Evolutionary conservation across 2,888 invertebrate genomes (phyloP), one percentile per base, ranked within the genome.

Genomic region (Idaea dimidiata): DNA sequence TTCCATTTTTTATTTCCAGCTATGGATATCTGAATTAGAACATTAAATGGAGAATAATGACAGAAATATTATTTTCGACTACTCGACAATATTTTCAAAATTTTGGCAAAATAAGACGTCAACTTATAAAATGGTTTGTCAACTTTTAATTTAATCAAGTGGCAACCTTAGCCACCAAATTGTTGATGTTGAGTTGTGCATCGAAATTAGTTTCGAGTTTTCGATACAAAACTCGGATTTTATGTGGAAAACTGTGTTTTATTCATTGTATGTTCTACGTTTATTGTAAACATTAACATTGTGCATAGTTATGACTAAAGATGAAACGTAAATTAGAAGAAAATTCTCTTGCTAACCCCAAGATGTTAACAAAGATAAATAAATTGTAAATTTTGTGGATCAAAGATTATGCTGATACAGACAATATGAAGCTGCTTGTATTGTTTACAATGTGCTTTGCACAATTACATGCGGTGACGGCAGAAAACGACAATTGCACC

Each of bases 391-490:
- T 61, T 69, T 63, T 69, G 61, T 62, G 69, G 77, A 79, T 82
- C 74, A 78, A 83, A 87, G 80, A 83, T 80, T 78, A 79, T 81
- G 81, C 79, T 77, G 81, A 85, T 81, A 83, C 81, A 76, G 80
- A 85, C 82, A 90, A 83, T 76, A 91, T 91, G 91, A 89, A 84
- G 85, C 67, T 83, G 77, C 79, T 87, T 72, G 75, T 87, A 73
- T 77, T 89, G 75, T 80, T 90, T 78, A 80, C 80, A 75, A 81
- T 88, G 14, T 56, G 17, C 17, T 17, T 14, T 10, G 8, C 18
- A 18, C 14, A 10, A 4, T 10, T 18, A 18, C 17, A 18, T 18
- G 6, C 14, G 68, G 67, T 76, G 66, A 82, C 82, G 58, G 84
- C 87, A 65, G 81, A 89, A 72, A 82, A 81, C 76, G 89, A 90